Conservation (phyloP, 2,113 vertebrate species). For the Meleagris gallopavo region DNA sequence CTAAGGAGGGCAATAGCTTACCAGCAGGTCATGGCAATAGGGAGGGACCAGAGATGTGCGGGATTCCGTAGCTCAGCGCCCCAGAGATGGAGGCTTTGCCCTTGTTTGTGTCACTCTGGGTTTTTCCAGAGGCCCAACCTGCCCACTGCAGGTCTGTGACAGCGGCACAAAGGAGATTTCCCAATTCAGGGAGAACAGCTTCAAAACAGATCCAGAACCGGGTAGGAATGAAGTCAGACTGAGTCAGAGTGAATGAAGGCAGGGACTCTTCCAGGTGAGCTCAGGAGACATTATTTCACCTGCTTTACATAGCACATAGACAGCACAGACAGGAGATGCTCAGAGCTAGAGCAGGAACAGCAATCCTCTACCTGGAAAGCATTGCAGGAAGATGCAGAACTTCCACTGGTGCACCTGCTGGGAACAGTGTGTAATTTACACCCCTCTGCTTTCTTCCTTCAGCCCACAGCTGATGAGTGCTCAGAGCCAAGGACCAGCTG, state of each 20-base stretch:
- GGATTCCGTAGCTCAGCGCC: neutral
- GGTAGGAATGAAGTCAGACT: neutral
- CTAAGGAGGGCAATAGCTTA: too few relatives aligned
- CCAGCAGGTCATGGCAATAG: too few relatives aligned
- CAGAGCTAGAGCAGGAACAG: neutral
- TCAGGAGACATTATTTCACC: neutral
- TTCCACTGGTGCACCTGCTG: neutral
- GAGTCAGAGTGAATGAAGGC: neutral
- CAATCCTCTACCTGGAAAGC: neutral
- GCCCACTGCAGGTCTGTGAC: fast-evolving
- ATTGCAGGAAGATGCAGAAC: neutral
- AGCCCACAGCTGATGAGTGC: neutral
- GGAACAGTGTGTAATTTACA: neutral
- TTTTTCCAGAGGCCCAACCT: neutral
- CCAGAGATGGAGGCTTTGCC: neutral
- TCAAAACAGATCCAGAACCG: neutral
- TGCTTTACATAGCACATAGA: neutral
- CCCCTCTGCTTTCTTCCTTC: neutral
- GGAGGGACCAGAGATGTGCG: neutral
- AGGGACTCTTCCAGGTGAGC: neutral
- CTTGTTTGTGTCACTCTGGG: neutral
- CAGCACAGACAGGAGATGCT: neutral
- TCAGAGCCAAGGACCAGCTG: neutral
- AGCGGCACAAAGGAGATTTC: neutral
- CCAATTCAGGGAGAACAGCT: neutral